Base-by-base conservation (phyloP, 2,888 invertebrate species). In the Colletes collaris region DNA sequence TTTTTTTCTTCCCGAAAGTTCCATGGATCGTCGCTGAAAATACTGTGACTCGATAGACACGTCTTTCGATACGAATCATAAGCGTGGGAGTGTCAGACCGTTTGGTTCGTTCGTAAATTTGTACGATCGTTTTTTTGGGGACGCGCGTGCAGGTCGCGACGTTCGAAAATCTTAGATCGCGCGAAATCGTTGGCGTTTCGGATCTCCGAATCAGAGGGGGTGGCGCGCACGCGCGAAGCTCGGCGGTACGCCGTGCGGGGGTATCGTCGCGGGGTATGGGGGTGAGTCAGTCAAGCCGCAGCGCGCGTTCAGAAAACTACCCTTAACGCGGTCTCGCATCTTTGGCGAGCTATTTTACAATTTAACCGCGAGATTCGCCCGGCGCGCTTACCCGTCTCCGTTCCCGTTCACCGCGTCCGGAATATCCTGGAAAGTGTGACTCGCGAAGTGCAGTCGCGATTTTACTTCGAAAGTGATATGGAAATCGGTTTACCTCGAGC, bases 271-370 rank as follows among this genome's bases (percentile, higher is more conserved):
- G 89, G 86, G 86, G 91, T 88, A 89, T 89, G 90, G 91, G 91
- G 92, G 92, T 91, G 91, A 92, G 91, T 92, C 93, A 93, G 93
- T 93, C 92, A 92, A 89, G 92, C 92, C 92, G 92, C 91, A 90
- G 92, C 93, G 92, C 92, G 92, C 92, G 92, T 91, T 91, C 91
- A 88, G 93, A 91, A 90, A 91, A 92, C 91, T 92, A 90, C 92
- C 91, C 89, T 90, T 89, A 81, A 90, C 91, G 89, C 88, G 90
- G 76, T 84, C 86, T 74, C 84, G 82, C 76, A 76, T 69, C 59
- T 67, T 71, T 82, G 27, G 79, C 74, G 66, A 65, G 62, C 52
- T 78, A 77, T 80, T 85, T 85, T 81, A 37, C 72, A 49, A 78
- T 83, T 77, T 68, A 71, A 69, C 68, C 77, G 72, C 63, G 79